Conservation (phyloP, 2,888 invertebrate genomes). For the Tiliacea aurago region DNA sequence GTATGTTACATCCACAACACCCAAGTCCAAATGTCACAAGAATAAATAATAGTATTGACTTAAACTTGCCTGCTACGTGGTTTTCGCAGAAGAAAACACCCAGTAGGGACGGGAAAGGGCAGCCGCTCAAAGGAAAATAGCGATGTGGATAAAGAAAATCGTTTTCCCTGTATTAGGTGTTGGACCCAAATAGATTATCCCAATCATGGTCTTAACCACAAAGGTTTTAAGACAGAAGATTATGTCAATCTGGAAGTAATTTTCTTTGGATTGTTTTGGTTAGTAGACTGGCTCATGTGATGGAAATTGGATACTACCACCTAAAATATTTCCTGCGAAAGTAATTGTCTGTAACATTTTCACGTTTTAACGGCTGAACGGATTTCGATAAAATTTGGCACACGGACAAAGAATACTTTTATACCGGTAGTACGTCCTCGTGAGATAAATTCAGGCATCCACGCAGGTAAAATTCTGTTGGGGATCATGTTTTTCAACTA, state of each 20-base stretch:
- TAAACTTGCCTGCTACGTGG: conserved; percentile 21
- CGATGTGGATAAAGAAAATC: conserved; percentile 41
- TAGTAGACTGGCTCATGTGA: background rate
- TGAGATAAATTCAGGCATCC: too few species aligned
- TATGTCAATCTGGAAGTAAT: conserved; percentile 17
- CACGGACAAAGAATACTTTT: too few species aligned
- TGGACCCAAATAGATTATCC: conserved; percentile 52
- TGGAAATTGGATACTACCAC: background rate
- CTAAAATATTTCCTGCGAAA: too few species aligned
- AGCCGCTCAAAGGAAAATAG: conserved; percentile 43
- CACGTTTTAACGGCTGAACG: too few species aligned
- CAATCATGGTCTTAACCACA: conserved; percentile 40
- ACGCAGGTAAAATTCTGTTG: too few species aligned
- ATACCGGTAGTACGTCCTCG: too few species aligned
- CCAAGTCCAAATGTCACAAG: conserved; percentile 14
- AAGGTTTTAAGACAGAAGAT: conserved; percentile 16
- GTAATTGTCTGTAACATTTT: too few species aligned
- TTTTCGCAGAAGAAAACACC: conserved; percentile 22
- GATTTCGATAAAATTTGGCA: too few species aligned
- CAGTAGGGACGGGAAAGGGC: background rate
- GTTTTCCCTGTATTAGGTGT: conserved; percentile 32
- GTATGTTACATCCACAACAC: background rate
- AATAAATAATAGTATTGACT: conserved; percentile 22
- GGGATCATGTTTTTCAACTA: too few species aligned
- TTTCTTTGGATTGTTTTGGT: background rate